Evolutionary conservation across 2,113 vertebrate species (phyloP).

Genomic region (Onychostruthus taczanowskii): DNA sequence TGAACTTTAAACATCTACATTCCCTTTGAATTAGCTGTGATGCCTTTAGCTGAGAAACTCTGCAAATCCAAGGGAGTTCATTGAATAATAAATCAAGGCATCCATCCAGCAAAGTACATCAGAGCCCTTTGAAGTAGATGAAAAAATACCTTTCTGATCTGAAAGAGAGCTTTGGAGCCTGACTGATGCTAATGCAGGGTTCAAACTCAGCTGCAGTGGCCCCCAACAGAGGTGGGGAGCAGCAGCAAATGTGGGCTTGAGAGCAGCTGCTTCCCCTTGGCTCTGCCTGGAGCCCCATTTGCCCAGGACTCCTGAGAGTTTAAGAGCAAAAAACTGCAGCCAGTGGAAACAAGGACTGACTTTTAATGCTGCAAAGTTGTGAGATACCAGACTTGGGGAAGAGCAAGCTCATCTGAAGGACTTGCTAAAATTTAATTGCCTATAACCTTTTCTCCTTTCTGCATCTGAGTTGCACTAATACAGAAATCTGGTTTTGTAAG

Average conservation of each 20-base stretch:
- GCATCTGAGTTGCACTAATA: background rate
- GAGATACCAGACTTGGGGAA: background rate
- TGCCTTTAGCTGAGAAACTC: slow-evolving; percentile 39
- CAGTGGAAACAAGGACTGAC: background rate
- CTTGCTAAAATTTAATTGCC: background rate
- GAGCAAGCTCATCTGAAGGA: background rate
- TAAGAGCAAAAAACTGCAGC: background rate
- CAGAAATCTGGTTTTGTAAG: background rate
- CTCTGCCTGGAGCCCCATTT: background rate
- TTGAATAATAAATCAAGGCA: slow-evolving; percentile 35
- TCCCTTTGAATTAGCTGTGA: slow-evolving; percentile 1
- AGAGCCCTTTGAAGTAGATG: background rate
- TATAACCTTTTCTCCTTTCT: background rate
- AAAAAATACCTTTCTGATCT: background rate
- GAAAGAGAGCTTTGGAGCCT: background rate
- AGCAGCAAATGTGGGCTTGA: background rate
- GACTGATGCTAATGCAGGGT: background rate
- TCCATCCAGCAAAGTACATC: background rate
- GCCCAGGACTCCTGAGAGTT: background rate
- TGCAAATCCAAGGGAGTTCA: background rate
- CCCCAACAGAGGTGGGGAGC: background rate
- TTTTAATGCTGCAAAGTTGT: background rate
- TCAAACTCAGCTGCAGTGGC: background rate
- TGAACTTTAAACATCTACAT: background rate
- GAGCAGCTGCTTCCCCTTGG: background rate